Conservation (phyloP, 2,797 vertebrate genomes). For the Bovichtus variegatus region DNA sequence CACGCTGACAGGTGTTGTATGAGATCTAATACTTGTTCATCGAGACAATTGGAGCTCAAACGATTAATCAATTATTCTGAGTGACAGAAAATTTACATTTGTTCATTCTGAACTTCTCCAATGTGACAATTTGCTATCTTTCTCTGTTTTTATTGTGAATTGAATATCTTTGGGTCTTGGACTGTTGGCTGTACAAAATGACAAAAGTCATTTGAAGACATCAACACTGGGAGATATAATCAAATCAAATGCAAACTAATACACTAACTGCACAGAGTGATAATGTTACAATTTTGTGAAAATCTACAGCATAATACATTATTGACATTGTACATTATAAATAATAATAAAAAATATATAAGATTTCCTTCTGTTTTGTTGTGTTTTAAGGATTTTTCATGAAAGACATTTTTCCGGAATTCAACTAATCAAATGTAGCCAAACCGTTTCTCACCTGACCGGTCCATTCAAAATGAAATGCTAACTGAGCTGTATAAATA, state of each 20-base stretch:
- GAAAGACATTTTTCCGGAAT: not conserved
- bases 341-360: not conserved
- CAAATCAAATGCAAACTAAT: not conserved
- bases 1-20: not conserved
- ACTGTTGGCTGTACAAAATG: too few relatives aligned
- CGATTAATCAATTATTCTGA: not conserved
- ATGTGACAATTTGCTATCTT: not conserved
- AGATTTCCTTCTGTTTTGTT: not conserved
- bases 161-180: too few relatives aligned
- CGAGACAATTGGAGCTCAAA: not conserved
- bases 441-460: not conserved
- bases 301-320: not conserved
- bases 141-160: too few relatives aligned
- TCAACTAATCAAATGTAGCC: slow-evolving; percentile 1
- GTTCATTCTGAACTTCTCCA: not conserved
- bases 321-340: not conserved
- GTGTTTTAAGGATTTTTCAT: not conserved
- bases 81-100: not conserved
- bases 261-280: not conserved
- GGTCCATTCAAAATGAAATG: slow-evolving; percentile 18
- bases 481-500: slow-evolving; percentile 17
- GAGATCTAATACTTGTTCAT: not conserved
- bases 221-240: too few relatives aligned
- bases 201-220: too few relatives aligned
- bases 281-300: not conserved